Percentiles rank a stretch among this genome's conserved stretches.
Conservation (phyloP, 2,113 vertebrate species). For the Chiloscyllium plagiosum region DNA sequence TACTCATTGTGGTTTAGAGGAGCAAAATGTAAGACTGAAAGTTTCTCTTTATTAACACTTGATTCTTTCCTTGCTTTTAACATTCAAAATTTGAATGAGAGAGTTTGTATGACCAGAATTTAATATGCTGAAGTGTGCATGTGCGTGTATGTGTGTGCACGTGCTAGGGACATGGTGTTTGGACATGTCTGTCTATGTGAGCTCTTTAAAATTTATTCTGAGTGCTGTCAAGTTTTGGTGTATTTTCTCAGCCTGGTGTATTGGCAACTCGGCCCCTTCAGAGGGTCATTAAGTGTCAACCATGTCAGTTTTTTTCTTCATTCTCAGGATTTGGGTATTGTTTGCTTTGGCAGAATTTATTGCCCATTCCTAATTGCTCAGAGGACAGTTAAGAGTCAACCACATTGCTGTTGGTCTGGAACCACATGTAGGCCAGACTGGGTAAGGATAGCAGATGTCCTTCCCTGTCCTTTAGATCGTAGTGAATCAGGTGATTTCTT, state of each 20-base stretch:
- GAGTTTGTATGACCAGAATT: not conserved
- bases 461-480: too few relatives aligned
- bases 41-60: constrained; percentile 5
- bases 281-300: not conserved
- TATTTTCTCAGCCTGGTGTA: not conserved
- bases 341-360: too few relatives aligned
- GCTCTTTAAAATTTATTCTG: not conserved
- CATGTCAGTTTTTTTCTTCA: not conserved
- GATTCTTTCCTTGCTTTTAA: not conserved
- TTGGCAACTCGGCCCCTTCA: not conserved
- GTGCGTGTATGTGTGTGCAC: not conserved
- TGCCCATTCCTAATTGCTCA: too few relatives aligned
- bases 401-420: too few relatives aligned
- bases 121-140: not conserved
- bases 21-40: not conserved
- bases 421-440: too few relatives aligned
- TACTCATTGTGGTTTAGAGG: not conserved
- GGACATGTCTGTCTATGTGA: not conserved
- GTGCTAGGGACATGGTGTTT: not conserved
- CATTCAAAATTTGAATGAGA: not conserved
- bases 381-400: too few relatives aligned
- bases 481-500: too few relatives aligned
- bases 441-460: too few relatives aligned
- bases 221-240: not conserved
- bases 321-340: too few relatives aligned